Evolutionary conservation across 2,797 vertebrate species (phyloP).

Genomic region (Leuciscus waleckii): DNA sequence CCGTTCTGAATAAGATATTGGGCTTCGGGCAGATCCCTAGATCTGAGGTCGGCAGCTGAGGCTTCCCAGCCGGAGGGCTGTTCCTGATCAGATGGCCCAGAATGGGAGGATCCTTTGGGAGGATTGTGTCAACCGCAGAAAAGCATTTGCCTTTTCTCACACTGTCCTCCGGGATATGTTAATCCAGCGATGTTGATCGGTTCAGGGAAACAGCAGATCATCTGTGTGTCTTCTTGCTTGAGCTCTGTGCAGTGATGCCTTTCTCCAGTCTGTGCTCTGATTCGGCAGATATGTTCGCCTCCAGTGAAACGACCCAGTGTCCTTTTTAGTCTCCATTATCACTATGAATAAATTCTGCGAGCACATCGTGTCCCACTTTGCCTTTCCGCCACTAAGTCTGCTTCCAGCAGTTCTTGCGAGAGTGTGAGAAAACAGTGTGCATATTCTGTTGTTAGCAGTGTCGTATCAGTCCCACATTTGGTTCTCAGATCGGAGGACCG

Average conservation of each 20-base stretch:
- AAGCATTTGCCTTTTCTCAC: no score
- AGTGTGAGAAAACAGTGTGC: background rate
- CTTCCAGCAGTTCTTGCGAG: background rate
- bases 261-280: background rate
- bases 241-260: background rate
- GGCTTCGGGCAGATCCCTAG: no score
- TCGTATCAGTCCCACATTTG: background rate
- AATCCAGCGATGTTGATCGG: no score
- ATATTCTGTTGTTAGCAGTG: background rate
- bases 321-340: background rate
- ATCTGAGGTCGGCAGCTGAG: no score
- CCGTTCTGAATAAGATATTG: no score
- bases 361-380: background rate
- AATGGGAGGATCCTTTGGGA: no score
- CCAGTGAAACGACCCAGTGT: background rate
- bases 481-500: background rate
- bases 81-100: no score
- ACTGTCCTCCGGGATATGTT: no score
- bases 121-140: no score
- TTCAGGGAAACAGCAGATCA: no score
- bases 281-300: background rate
- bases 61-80: no score
- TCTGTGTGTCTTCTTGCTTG: background rate
- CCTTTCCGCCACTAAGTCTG: background rate
- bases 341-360: background rate